Conservation (phyloP, 2,113 vertebrate species). For the Ginglymostoma cirratum region DNA sequence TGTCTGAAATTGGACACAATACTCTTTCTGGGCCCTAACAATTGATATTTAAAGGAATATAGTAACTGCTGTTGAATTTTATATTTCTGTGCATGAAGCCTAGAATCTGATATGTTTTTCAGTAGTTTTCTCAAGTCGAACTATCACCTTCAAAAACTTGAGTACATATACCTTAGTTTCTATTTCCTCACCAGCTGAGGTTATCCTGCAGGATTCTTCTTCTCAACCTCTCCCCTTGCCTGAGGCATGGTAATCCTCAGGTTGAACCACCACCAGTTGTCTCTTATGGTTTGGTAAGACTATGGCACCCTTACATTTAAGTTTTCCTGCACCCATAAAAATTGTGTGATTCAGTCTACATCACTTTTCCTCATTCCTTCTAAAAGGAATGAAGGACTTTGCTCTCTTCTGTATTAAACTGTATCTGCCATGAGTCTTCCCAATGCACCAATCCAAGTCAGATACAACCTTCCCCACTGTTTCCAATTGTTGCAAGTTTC, state of each 20-base stretch:
- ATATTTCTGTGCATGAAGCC: neutral
- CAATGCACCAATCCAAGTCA: neutral
- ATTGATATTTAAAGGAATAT: neutral
- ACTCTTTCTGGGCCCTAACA: neutral
- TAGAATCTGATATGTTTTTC: neutral
- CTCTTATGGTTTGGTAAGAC: too few species aligned
- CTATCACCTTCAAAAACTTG: neutral
- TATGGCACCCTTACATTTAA: too few species aligned
- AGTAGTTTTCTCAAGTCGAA: neutral
- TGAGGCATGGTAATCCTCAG: too few species aligned
- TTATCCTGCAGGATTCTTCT: too few species aligned
- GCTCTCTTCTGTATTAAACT: neutral
- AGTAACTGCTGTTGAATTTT: neutral
- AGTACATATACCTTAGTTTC: neutral
- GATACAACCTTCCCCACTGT: neutral
- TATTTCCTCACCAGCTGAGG: neutral
- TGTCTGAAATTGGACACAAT: neutral
- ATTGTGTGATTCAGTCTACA: neutral
- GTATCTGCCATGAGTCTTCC: neutral
- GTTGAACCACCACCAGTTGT: too few species aligned
- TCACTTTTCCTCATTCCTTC: neutral
- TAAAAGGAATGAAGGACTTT: neutral
- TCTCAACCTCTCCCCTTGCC: too few species aligned
- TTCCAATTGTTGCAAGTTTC: neutral
- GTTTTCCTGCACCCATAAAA: neutral